Percentiles rank a stretch among this genome's conserved stretches.
These are phyloP conservation scores for Rhopalosiphum padi DNA, from an alignment of 1,140 invertebrate genomes.

Conservation along the genomic window DNA sequence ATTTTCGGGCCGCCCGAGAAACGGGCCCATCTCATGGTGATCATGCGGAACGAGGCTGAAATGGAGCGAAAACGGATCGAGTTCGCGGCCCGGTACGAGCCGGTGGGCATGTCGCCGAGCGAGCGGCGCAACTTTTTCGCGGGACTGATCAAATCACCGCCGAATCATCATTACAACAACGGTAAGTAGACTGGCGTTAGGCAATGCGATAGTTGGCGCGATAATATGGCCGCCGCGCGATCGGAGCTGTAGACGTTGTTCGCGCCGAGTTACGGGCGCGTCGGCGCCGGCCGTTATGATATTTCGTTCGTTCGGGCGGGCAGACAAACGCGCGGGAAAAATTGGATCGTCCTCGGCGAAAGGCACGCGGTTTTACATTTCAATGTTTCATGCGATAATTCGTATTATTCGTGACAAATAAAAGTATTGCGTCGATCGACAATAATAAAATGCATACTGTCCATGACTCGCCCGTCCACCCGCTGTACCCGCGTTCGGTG, in stretches of 20 bases:
- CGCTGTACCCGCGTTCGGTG: not conserved
- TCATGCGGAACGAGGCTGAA: constrained; percentile 40
- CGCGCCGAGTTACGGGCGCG: not conserved
- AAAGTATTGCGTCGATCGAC: too few relatives aligned
- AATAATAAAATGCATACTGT: not conserved
- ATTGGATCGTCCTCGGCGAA: not conserved
- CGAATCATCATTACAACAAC: not conserved
- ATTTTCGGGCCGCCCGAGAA: constrained; percentile 51
- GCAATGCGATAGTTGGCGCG: not conserved
- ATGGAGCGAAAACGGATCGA: constrained; percentile 41
- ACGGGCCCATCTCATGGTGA: constrained; percentile 11
- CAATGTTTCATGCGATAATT: too few relatives aligned
- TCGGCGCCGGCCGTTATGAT: not conserved
- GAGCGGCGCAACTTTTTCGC: constrained; percentile 34
- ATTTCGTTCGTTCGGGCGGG: not conserved
- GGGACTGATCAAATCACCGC: not conserved
- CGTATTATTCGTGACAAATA: not conserved
- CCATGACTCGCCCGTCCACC: not conserved
- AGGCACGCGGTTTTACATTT: too few relatives aligned
- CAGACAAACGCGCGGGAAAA: not conserved
- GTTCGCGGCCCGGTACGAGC: constrained; percentile 46
- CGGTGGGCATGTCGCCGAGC: constrained; percentile 21
- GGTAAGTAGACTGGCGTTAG: not conserved
- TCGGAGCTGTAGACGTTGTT: not conserved
- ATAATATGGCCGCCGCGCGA: not conserved